A percentile compares a stretch with the other conserved stretches of the same genome.
These are phyloP conservation scores for Spodoptera littoralis DNA, from an alignment of 2,888 invertebrate genomes.

Conservation along the genomic window DNA sequence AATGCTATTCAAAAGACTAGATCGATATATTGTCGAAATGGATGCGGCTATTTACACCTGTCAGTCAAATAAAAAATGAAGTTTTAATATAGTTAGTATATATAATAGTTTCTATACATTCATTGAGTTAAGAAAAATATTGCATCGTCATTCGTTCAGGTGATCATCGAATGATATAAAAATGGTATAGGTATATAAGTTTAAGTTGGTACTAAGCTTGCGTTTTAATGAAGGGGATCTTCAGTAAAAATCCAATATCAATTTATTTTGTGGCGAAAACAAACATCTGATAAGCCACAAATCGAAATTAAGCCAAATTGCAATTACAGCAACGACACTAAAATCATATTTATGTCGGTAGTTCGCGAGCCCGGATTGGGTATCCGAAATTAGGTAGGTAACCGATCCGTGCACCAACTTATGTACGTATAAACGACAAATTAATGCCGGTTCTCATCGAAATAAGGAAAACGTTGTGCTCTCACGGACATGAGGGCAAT, in stretches of 20 bases:
- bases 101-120: background rate
- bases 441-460: conserved; percentile 74
- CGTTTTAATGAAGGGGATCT: conserved; percentile 8
- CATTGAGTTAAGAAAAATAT: conserved; percentile 1
- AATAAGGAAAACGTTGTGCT: conserved; percentile 69
- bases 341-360: conserved; percentile 51
- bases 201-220: background rate
- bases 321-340: conserved; percentile 41
- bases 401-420: conserved; percentile 44
- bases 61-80: conserved; percentile 12
- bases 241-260: conserved; percentile 19
- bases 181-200: background rate
- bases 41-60: conserved; percentile 8
- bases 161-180: background rate
- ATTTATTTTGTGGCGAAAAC: conserved; percentile 37
- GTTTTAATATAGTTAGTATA: no score
- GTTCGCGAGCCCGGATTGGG: conserved; percentile 36
- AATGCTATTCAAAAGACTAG: background rate
- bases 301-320: conserved; percentile 36
- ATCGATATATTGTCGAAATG: conserved; percentile 15
- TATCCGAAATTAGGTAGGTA: conserved; percentile 58
- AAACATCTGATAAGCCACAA: conserved; percentile 28
- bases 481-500: conserved; percentile 75
- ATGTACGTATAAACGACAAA: conserved; percentile 50
- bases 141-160: background rate